Conservation (phyloP, 2,888 invertebrate genomes). For the Trichopoda pennipes region DNA sequence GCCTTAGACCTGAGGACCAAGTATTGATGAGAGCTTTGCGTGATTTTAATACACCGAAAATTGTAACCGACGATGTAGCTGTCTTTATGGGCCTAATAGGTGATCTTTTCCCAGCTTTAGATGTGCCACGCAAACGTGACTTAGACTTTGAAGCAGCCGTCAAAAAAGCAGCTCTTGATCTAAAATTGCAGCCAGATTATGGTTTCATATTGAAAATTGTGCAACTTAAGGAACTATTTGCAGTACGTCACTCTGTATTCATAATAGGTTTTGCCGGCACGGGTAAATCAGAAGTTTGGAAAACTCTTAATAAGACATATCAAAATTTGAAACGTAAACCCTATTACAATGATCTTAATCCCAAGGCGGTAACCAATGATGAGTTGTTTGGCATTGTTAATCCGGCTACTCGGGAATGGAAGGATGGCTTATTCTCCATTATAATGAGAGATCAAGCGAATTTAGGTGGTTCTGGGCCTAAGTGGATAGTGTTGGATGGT, state of each 20-base stretch:
- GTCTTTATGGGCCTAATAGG: constrained; percentile 97
- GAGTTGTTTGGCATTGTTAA: constrained; percentile 97
- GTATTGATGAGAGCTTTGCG: constrained; percentile 95
- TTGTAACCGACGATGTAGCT: constrained; percentile 94
- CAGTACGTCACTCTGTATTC: constrained; percentile 96
- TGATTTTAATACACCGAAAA: constrained; percentile 97
- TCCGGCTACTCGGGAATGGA: constrained; percentile 96
- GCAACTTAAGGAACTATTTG: constrained; percentile 94
- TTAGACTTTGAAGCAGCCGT: constrained; percentile 91
- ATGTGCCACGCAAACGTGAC: constrained; percentile 94
- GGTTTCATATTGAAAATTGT: constrained; percentile 93
- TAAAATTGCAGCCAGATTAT: constrained; percentile 94
- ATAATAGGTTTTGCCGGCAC: constrained; percentile 93
- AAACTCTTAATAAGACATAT: constrained; percentile 92
- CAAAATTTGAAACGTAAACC: constrained; percentile 91
- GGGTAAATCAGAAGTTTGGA: constrained; percentile 96
- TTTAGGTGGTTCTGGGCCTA: constrained; percentile 90
- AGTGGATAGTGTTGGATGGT: constrained; percentile 97
- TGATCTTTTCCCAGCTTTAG: constrained; percentile 94
- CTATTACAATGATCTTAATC: constrained; percentile 93
- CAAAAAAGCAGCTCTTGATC: constrained; percentile 88
- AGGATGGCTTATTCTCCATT: constrained; percentile 93
- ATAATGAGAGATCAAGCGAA: constrained; percentile 97
- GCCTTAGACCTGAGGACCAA: constrained; percentile 92
- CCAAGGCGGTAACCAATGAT: constrained; percentile 97